These are phyloP conservation scores for Hirtodrosophila histrioides DNA, from an alignment of 2,888 invertebrate genomes.

Conservation along the genomic window DNA sequence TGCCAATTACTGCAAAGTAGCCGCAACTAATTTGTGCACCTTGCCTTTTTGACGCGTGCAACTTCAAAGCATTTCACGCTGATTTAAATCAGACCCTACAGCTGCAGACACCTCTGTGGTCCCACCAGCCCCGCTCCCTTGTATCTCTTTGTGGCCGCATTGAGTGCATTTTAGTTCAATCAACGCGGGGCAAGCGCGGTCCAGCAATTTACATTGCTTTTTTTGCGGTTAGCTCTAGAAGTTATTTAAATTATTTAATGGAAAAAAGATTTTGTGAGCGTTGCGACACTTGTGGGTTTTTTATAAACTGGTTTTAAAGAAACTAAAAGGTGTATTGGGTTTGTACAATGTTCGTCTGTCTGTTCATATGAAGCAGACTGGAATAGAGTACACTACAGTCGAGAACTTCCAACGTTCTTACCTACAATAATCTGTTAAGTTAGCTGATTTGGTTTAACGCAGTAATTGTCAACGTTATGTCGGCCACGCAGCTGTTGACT, in stretches of 20 bases:
- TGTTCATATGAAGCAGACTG: no score
- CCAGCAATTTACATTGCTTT: conserved; percentile 34
- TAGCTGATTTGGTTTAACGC: no score
- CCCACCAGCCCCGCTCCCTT: conserved; percentile 7
- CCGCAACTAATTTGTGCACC: conserved; percentile 58
- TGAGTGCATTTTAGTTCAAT: conserved; percentile 45
- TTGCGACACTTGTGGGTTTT: no score
- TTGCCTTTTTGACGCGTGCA: conserved; percentile 38
- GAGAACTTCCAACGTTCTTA: no score
- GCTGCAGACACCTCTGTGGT: conserved; percentile 13
- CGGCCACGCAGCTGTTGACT: no score
- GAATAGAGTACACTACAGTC: no score
- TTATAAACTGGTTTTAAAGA: no score
- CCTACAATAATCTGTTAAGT: no score
- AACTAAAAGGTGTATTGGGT: no score
- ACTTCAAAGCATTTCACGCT: conserved; percentile 61
- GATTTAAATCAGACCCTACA: conserved; percentile 44
- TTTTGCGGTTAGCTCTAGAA: conserved; percentile 27
- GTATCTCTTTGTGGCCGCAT: conserved; percentile 35
- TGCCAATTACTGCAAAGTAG: conserved; percentile 47
- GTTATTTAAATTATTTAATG: conserved; percentile 4
- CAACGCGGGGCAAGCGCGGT: conserved; percentile 20
- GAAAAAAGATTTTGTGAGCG: neutral
- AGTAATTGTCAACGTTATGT: no score
- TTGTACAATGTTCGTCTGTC: no score